These are phyloP conservation scores for Otocyon megalotis DNA, from an alignment of 2,113 vertebrate species.

Conservation along the genomic window DNA sequence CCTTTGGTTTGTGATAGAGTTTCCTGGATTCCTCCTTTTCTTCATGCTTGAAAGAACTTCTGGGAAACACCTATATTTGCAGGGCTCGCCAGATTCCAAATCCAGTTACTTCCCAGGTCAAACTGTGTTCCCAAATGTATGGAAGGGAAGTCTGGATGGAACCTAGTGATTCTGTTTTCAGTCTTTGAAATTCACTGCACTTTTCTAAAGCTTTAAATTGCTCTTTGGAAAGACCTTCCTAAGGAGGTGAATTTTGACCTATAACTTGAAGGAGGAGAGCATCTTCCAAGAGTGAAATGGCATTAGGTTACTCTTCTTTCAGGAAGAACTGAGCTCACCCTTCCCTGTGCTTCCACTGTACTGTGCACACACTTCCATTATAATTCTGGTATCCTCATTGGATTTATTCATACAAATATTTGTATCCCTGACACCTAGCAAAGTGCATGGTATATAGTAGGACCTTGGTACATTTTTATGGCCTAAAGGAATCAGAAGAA, in stretches of 20 bases:
- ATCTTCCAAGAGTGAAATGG: background rate
- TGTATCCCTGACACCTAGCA: background rate
- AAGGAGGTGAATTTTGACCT: background rate
- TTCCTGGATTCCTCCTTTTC: background rate
- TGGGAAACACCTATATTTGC: background rate
- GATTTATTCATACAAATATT: background rate
- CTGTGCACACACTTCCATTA: background rate
- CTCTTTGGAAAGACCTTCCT: background rate
- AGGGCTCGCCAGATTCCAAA: background rate
- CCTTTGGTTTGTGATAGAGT: conserved; percentile 19
- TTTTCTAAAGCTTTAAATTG: background rate
- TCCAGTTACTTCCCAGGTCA: background rate
- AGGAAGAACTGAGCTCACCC: background rate
- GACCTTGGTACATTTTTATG: background rate
- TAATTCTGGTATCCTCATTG: background rate
- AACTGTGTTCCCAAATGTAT: background rate
- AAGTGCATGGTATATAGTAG: background rate
- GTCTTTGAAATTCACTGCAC: background rate
- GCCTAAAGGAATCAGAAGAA: background rate
- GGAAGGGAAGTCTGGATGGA: background rate
- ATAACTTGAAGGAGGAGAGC: background rate
- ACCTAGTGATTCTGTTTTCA: background rate
- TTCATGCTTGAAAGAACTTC: background rate
- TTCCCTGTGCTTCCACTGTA: background rate
- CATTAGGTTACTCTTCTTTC: background rate